These are phyloP conservation scores for Actinia tenebrosa DNA, from an alignment of 64 coral and sea anemone genomes.

Conservation along the genomic window DNA sequence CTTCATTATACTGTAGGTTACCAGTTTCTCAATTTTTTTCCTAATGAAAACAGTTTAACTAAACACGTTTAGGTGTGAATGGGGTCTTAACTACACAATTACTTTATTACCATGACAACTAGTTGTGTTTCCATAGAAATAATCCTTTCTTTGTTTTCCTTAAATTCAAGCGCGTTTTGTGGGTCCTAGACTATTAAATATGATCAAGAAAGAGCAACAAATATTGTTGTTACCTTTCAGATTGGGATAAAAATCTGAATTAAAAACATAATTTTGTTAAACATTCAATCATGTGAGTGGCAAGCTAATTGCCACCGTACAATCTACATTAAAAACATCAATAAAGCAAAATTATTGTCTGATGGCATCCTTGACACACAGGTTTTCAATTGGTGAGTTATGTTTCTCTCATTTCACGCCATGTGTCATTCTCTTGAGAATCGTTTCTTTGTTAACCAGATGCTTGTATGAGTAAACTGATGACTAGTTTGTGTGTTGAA, in stretches of 20 bases:
- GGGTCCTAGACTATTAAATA: slow-evolving; percentile 1
- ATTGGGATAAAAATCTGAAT: slow-evolving; percentile 14
- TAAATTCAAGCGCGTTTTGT: background rate
- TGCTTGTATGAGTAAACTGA: no score
- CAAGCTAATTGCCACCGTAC: background rate
- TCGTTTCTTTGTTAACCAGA: no score
- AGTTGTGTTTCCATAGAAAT: background rate
- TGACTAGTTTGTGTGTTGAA: no score
- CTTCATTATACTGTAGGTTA: no score
- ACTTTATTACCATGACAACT: background rate
- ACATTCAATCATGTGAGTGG: background rate
- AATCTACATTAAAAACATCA: background rate
- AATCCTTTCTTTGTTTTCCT: background rate
- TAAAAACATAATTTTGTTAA: background rate
- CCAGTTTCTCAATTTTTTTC: no score
- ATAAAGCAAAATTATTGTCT: background rate
- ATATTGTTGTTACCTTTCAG: background rate
- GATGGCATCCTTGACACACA: background rate
- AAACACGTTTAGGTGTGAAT: no score
- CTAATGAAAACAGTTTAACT: no score
- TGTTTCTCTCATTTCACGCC: no score
- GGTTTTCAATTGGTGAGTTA: no score
- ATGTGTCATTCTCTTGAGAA: no score
- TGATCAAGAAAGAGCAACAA: background rate
- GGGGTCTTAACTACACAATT: background rate